Evolutionary conservation across 2,113 vertebrate genomes (phyloP), one percentile per base, ranked within the genome.

Genomic region (Catharus bicknelli): DNA sequence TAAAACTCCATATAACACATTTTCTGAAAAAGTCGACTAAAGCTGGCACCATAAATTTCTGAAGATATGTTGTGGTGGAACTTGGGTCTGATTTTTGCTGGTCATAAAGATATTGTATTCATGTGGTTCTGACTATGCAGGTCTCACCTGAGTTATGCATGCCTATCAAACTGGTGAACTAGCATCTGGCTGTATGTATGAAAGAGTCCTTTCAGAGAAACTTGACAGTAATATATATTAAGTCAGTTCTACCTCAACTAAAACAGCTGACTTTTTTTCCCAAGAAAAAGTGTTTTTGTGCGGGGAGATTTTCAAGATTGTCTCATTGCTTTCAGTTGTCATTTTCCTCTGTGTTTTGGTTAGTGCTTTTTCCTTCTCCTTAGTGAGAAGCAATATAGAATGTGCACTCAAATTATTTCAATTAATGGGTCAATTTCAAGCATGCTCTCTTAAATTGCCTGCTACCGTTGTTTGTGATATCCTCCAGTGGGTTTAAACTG

Each of bases 61-160:
- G 55, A 53, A 29, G 22, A 38, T 29, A n/a, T 0, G 0, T 2
- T 54, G 32, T 55, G 22, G 20, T 62, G 20, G 10, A 74, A 26
- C 61, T 69, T 50, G 32, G 9, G 16, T 48, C 36, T 69, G 18
- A n/a, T 67, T 69, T 88, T 38, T 74, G 3, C 38, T 59, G 6
- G 10, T 58, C 25, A 30, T 6, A 36, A 18, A 43, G 12, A 7
- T 32, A 11, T 6, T 40, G 10, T 47, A 27, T 25, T 18, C 13
- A 4, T 16, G 9, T 75, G 23, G 13, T 53, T 76, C 26, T 81
- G 34, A 57, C 42, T 9, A 55, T 7, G 14, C 18, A 66, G 21
- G 36, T 80, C 45, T 88, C 30, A 74, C 9, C 6, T 62, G 47
- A 50, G 5, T 53, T 63, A 48, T 27, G 10, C 13, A 43, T 30